Conservation (phyloP, 2,113 vertebrate genomes). For the Thamnophis sirtalis region DNA sequence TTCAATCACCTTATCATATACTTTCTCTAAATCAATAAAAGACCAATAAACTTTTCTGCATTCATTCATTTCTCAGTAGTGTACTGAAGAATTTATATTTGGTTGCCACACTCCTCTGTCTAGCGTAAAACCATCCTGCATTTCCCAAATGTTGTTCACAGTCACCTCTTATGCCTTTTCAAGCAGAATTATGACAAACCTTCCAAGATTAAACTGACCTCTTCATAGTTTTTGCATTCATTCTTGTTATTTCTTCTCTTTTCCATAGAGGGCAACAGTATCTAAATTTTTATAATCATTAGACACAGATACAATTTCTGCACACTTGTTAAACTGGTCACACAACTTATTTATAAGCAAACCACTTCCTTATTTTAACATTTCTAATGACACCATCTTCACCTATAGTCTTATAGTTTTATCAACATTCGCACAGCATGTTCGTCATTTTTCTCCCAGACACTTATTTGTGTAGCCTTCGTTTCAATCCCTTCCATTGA, state of each 20-base stretch:
- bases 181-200: not conserved
- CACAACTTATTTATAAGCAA: not conserved
- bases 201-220: not conserved
- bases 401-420: not conserved
- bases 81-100: not conserved
- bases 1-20: not conserved
- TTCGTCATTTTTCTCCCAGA: not conserved
- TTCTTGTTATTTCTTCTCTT: not conserved
- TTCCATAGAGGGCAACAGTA: not conserved
- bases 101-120: not conserved
- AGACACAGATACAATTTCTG: not conserved
- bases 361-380: not conserved
- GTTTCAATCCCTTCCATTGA: not conserved
- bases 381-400: not conserved
- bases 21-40: not conserved
- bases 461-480: not conserved
- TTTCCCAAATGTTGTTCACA: not conserved
- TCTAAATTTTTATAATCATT: not conserved
- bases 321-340: not conserved
- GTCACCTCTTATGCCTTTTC: not conserved
- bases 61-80: not conserved
- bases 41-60: not conserved
- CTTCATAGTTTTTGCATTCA: not conserved
- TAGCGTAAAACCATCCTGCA: not conserved
- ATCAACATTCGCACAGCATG: not conserved